phyloP scores from a whole-genome alignment of 92 coral and sea anemone species.

The Blastomussa wellsi region DNA sequence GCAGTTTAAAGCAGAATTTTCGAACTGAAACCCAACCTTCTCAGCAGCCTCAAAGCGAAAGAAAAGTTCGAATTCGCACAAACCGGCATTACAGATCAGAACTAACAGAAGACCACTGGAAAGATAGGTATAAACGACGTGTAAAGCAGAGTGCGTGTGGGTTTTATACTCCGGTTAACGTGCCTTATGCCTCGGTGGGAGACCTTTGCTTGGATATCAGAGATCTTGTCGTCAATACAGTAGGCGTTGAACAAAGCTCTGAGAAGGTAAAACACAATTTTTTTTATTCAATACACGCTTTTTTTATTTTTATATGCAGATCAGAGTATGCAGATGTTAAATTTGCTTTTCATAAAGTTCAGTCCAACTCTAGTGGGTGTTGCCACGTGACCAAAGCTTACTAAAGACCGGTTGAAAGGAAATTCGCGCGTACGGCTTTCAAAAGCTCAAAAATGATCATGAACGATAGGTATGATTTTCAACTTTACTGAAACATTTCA shows the following conservation, averaged over 20 bases:
- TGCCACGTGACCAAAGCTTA: no score
- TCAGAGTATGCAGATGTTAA: no score
- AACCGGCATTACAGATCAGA: conserved; percentile 77
- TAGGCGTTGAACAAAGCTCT: conserved; percentile 49
- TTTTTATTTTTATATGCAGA: no score
- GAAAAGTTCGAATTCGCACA: conserved; percentile 88
- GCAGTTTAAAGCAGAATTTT: conserved; percentile 66
- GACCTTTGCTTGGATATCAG: conserved; percentile 76
- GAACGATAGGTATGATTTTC: no score
- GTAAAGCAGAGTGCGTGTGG: conserved; percentile 73
- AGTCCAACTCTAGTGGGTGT: no score
- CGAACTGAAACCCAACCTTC: conserved; percentile 22
- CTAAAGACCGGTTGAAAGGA: no score
- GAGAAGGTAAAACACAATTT: conserved; percentile 14
- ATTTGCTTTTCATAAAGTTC: no score
- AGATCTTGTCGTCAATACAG: conserved; percentile 76
- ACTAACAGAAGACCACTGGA: conserved; percentile 69
- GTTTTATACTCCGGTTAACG: conserved; percentile 87
- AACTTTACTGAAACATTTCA: no score
- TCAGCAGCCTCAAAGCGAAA: conserved; percentile 35
- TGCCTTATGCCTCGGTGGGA: conserved; percentile 83
- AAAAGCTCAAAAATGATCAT: no score
- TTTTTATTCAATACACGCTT: background rate
- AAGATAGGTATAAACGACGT: conserved; percentile 72
- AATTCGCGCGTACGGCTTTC: no score